Evolutionary conservation across 1,140 invertebrate genomes (phyloP).

Genomic region (Melitaea cinxia): DNA sequence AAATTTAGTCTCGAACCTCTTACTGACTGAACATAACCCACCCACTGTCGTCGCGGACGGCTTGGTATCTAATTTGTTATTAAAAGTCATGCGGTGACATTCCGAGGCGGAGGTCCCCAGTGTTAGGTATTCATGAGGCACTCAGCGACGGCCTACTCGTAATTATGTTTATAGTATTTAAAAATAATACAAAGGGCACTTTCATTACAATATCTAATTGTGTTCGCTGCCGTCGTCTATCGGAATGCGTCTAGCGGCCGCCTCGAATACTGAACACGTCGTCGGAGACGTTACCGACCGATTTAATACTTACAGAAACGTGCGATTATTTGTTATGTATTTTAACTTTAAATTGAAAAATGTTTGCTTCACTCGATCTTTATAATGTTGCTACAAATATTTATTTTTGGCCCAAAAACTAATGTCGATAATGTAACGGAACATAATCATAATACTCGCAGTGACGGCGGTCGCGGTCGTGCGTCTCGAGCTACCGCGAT

Average conservation of each 20-base stretch:
- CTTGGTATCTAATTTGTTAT: constrained; percentile 9
- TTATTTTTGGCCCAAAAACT: no score
- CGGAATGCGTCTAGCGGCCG: not conserved
- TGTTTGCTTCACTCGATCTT: no score
- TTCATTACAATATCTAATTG: constrained; percentile 11
- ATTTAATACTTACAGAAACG: not conserved
- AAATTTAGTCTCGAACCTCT: no score
- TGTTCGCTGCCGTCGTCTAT: not conserved
- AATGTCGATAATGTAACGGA: no score
- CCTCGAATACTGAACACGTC: not conserved
- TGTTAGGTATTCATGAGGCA: constrained; percentile 22
- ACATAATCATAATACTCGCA: no score
- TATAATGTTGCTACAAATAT: no score
- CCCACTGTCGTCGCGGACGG: no score
- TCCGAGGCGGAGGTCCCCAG: constrained; percentile 5
- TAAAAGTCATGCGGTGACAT: constrained; percentile 18
- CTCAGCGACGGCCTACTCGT: constrained; percentile 2
- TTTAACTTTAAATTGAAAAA: no score
- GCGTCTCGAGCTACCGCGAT: no score
- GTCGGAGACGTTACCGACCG: not conserved
- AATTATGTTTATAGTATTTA: constrained; percentile 4
- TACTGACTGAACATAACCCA: no score
- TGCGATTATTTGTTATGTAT: no score
- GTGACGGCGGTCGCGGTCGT: no score
- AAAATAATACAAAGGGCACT: constrained; percentile 5